Base-by-base conservation (phyloP, 2,888 invertebrate species). In the Lasius platythorax region DNA sequence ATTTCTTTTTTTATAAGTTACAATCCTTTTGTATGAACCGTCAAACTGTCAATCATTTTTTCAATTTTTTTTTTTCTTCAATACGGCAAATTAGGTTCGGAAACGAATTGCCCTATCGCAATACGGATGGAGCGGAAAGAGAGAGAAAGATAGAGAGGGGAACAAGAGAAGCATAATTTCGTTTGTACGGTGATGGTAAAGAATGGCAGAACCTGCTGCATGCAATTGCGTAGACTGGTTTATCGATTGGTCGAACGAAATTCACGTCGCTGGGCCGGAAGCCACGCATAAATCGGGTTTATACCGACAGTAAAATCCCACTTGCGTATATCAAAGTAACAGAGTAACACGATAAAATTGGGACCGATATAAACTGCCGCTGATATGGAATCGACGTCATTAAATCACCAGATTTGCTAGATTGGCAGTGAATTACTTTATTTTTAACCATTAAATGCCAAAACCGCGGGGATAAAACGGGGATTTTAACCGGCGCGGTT, bases 231-330 rank as follows among this genome's bases (percentile, higher is more conserved):
- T 58, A 81, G 83, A 74, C 61, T 74, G 87, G 56, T 85, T 85
- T 84, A 87, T 87, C 85, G 87, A 87, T 84, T 87, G 85, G 74
- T 63, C 58, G 79, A 81, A 78, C 85, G 81, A 81, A 81, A 87
- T 83, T 83, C 87, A 70, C 78, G 78, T 81, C 78, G 82, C n/a
- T 61, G 43, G 53, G 82, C 81, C 70, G 82, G 85, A 87, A 87
- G 83, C 84, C 85, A 66, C 70, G 84, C 85, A 85, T 89, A 89
- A 89, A 89, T 87, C 79, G 87, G 68, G 82, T 84, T 83, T 83
- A 75, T 74, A 82, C 84, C 79, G 83, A 68, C 64, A 82, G 72
- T 87, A 88, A 88, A 88, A 87, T 79, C 81, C 79, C n/a, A 37
- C 74, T 53, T 85, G 82, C 78, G 79, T 76, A 67, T 50, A 74